Conservation (phyloP, 1,140 invertebrate genomes). For the Sitophilus oryzae region DNA sequence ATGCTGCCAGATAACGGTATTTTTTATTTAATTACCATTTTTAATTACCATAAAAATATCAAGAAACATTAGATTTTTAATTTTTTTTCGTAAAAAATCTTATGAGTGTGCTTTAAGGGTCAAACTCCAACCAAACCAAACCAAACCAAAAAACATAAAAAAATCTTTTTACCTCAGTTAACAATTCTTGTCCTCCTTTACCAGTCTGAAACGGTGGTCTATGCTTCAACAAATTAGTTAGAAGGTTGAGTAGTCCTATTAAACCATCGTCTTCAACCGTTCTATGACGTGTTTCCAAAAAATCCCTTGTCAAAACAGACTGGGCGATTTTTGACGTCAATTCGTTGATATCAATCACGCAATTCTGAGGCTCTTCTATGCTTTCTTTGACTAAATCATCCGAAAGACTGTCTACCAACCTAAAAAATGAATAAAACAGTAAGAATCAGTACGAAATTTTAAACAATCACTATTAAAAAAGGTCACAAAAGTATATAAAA, state of each 20-base stretch:
- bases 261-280: slow-evolving; percentile 84
- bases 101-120: no score
- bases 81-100: no score
- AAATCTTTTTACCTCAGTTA: slow-evolving; percentile 51
- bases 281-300: slow-evolving; percentile 71
- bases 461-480: no score
- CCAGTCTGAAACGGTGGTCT: slow-evolving; percentile 79
- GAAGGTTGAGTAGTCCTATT: slow-evolving; percentile 79
- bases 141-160: slow-evolving; percentile 12
- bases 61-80: no score
- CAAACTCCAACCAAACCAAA: no score
- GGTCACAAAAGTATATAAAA: no score
- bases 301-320: slow-evolving; percentile 70
- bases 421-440: slow-evolving; percentile 28
- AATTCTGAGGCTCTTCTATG: slow-evolving; percentile 50
- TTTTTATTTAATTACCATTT: no score
- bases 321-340: slow-evolving; percentile 69
- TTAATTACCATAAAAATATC: no score
- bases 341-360: slow-evolving; percentile 63
- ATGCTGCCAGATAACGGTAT: no score
- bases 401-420: slow-evolving; percentile 78
- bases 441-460: no score
- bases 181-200: slow-evolving; percentile 66
- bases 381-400: slow-evolving; percentile 67
- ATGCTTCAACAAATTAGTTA: slow-evolving; percentile 82